Base-by-base conservation (phyloP, 1,140 invertebrate species). In the Achatina immaculata region DNA sequence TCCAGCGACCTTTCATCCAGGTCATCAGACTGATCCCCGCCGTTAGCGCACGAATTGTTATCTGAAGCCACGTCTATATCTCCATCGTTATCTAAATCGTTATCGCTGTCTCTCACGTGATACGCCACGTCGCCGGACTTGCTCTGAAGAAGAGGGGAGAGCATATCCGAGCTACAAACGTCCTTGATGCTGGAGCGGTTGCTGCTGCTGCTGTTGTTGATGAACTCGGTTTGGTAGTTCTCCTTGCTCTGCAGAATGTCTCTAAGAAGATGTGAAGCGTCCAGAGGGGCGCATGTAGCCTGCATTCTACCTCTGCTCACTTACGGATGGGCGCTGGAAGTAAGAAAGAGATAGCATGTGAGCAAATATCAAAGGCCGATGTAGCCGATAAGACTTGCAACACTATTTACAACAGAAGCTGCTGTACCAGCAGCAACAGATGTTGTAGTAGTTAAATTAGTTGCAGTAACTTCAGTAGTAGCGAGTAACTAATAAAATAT, bases 171-270 rank as follows among this genome's bases (percentile, higher is more conserved):
- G 80, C 92, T 91, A 51, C 89, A 90, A 84, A 83, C 58, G 42
- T 28, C 78, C 34, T 78, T 83, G 38, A 81, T 78, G 82, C 72
- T 81, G 81, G 71, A n/a, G n/a, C n/a, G n/a, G 93, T 76, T 96
- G 93, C 21, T 83, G 51, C 9, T 77, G 76, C 73, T 86, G 58
- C 84, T 84, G 75, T 83, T 85, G 73, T 86, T 86, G 48, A 80
- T 72, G 45, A 81, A 81, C 71, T 86, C 82, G 62, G 65, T 66
- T n/a, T 83, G 81, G 76, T 84, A 79, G 62, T 81, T 83, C 38
- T 89, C 90, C 80, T 89, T 90, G 78, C 89, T 90, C 83, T 92
- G 91, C 7, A 93, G 87, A 66, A 92, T 92, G 79, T 92, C 92
- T 68, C 92, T 87, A 62, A 93, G 86, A 62, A 92, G 85, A 55